A percentile compares a stretch with the other conserved stretches of the same genome.
These are phyloP conservation scores for Nematolebias whitei DNA, from an alignment of 2,113 vertebrate species.

Conservation along the genomic window DNA sequence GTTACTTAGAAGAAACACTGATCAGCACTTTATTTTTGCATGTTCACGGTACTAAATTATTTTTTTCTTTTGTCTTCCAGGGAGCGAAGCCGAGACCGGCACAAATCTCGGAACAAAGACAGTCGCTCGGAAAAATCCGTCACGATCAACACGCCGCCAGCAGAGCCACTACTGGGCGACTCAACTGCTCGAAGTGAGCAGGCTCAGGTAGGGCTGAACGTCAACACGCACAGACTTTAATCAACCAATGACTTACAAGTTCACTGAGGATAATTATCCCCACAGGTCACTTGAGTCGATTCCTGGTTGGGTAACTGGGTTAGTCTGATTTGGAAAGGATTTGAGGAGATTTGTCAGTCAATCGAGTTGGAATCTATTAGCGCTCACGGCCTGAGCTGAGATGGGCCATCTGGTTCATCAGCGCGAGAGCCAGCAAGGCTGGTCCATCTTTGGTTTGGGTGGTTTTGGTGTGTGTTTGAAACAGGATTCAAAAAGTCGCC, in stretches of 20 bases:
- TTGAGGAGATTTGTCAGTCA: conserved; percentile 51
- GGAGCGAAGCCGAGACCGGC: conserved; percentile 89
- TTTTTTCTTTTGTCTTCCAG: conserved; percentile 58
- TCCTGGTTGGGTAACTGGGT: neutral
- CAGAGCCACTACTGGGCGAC: conserved; percentile 86
- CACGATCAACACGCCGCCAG: conserved; percentile 90
- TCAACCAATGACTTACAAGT: neutral
- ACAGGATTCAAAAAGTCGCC: conserved; percentile 9
- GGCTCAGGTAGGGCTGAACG: conserved; percentile 83
- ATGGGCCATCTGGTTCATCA: conserved; percentile 60
- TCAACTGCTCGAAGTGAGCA: conserved; percentile 81
- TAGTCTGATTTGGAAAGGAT: conserved; percentile 38
- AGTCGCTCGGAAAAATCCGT: conserved; percentile 93
- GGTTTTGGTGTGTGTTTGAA: neutral
- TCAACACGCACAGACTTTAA: neutral
- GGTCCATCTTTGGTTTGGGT: conserved; percentile 29
- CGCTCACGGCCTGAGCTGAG: conserved; percentile 37
- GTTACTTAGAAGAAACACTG: too few relatives aligned
- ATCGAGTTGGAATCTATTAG: conserved; percentile 51
- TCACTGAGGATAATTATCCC: neutral
- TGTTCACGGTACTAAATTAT: neutral
- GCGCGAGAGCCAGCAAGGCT: conserved; percentile 46
- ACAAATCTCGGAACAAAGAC: conserved; percentile 92
- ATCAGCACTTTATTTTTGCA: too few relatives aligned
- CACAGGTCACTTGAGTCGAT: neutral